Evolutionary conservation across 2,888 invertebrate genomes (phyloP).

Genomic region (Drosophila prolongata): DNA sequence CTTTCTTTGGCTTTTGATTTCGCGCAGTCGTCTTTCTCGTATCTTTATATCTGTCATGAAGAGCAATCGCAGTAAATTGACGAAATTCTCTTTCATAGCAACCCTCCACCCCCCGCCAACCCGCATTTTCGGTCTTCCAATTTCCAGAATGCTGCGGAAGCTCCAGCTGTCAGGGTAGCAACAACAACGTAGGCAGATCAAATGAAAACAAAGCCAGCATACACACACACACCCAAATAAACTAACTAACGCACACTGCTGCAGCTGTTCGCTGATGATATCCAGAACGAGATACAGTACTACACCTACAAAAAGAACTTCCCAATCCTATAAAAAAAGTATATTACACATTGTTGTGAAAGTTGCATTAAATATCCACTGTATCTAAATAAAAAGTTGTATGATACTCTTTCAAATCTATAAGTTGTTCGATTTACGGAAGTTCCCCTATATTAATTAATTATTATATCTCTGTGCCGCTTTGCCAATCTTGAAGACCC

Average conservation of each 20-base stretch:
- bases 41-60: slow-evolving; percentile 16
- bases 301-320: background rate
- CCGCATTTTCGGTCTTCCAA: slow-evolving; percentile 27
- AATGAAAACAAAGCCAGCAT: slow-evolving; percentile 30
- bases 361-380: no score
- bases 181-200: slow-evolving; percentile 2
- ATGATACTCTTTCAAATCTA: no score
- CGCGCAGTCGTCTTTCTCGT: slow-evolving; percentile 13
- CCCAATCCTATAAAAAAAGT: no score
- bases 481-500: no score
- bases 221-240: background rate
- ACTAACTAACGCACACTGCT: slow-evolving; percentile 16
- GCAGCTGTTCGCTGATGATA: slow-evolving; percentile 5
- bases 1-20: slow-evolving; percentile 43
- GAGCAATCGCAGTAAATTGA: slow-evolving; percentile 21
- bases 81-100: slow-evolving; percentile 35
- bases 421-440: no score
- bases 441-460: no score
- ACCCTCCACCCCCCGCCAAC: background rate
- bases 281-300: slow-evolving; percentile 14
- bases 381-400: no score
- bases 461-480: no score
- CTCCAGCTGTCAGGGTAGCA: slow-evolving; percentile 25
- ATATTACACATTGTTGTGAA: no score
- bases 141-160: slow-evolving; percentile 27